Evolutionary conservation across 2,797 vertebrate genomes (phyloP).

Genomic region (Fundulus diaphanus): DNA sequence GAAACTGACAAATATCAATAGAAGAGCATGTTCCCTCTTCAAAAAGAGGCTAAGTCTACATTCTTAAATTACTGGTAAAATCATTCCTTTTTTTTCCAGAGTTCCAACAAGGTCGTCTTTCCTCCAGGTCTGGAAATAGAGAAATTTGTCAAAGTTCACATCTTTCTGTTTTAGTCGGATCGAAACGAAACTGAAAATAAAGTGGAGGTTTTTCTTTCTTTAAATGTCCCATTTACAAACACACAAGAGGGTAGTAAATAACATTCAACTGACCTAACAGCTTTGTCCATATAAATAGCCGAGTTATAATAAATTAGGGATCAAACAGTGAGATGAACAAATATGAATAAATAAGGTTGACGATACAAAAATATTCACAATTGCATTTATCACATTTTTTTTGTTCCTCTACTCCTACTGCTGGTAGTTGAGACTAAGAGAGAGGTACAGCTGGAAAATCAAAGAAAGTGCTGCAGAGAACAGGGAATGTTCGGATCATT

Average conservation of each 20-base stretch:
- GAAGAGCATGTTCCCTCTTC: conserved; percentile 87
- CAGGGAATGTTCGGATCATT: conserved; percentile 58
- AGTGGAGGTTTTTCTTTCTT: conserved; percentile 68
- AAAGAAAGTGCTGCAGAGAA: conserved; percentile 69
- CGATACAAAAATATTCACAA: conserved; percentile 86
- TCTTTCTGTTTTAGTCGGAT: conserved; percentile 77
- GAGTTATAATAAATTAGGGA: conserved; percentile 87
- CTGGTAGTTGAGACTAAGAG: conserved; percentile 77
- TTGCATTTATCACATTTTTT: conserved; percentile 74
- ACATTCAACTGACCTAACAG: conserved; percentile 86
- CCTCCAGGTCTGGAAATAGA: conserved; percentile 74
- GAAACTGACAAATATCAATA: conserved; percentile 91
- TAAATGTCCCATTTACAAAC: conserved; percentile 83
- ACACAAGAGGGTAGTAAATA: conserved; percentile 86
- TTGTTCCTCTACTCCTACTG: conserved; percentile 76
- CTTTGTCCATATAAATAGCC: conserved; percentile 88
- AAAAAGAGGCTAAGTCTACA: conserved; percentile 92
- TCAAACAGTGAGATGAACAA: conserved; percentile 70
- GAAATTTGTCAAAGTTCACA: conserved; percentile 69
- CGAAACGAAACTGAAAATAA: conserved; percentile 58
- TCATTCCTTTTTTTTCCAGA: conserved; percentile 69
- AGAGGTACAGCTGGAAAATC: conserved; percentile 65
- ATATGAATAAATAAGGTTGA: conserved; percentile 79
- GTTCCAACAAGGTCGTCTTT: conserved; percentile 66
- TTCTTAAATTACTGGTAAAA: conserved; percentile 90